Percentiles rank a stretch among this genome's conserved stretches.
Conservation (phyloP, 2,113 vertebrate genomes). For the Acanthochromis polyacanthus region DNA sequence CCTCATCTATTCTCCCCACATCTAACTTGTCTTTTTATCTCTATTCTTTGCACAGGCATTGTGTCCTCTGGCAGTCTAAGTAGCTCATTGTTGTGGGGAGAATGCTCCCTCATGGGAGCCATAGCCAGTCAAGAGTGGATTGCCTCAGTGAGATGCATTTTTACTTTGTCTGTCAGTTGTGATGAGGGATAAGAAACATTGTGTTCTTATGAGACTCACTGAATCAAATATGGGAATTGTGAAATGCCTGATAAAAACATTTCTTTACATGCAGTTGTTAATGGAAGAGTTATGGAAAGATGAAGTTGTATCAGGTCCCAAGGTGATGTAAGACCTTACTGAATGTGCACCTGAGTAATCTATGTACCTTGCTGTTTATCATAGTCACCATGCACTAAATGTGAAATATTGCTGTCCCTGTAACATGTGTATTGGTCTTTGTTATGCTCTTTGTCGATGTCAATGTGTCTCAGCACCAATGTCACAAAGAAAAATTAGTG, state of each 20-base stretch:
- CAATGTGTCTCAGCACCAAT: background rate
- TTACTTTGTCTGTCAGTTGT: constrained; percentile 69
- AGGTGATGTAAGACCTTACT: constrained; percentile 44
- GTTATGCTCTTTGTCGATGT: background rate
- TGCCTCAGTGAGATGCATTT: constrained; percentile 70
- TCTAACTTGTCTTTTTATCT: constrained; percentile 68
- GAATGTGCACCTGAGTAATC: constrained; percentile 30
- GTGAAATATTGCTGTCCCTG: constrained; percentile 50
- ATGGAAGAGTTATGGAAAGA: constrained; percentile 42
- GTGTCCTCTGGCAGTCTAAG: constrained; percentile 79
- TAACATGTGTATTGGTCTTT: constrained; percentile 17
- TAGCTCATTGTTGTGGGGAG: constrained; percentile 76
- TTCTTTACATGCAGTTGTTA: constrained; percentile 39
- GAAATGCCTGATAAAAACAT: constrained; percentile 22
- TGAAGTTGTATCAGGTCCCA: constrained; percentile 45
- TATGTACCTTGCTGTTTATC: constrained; percentile 46
- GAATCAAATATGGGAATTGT: constrained; percentile 62
- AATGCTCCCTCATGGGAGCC: constrained; percentile 65
- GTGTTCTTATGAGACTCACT: constrained; percentile 60
- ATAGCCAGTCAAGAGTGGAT: constrained; percentile 71
- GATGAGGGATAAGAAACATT: constrained; percentile 66
- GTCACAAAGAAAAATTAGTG: constrained; percentile 56
- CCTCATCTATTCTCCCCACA: constrained; percentile 46
- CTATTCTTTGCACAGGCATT: constrained; percentile 65
- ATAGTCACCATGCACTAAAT: constrained; percentile 39